Base-by-base conservation (phyloP, 2,888 invertebrate species). In the Hemicrepidius hirtus region DNA sequence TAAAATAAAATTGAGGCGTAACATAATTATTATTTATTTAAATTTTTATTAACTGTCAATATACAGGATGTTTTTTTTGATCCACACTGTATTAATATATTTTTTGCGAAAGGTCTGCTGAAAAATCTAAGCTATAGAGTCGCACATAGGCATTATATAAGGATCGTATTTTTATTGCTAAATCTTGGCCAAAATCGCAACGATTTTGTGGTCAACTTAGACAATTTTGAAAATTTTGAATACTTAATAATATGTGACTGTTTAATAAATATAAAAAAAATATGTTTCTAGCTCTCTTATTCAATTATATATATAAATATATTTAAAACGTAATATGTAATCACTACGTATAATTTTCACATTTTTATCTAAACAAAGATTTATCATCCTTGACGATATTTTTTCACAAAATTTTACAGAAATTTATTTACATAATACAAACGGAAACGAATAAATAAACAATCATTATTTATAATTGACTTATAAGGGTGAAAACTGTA, bases 211-310 rank as follows among this genome's bases (percentile, higher is more conserved):
- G 62, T 40, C 62, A 62, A 37, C 55, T 72, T 69, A 73, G 74
- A 74, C 74, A 75, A 74, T 78, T 79, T 78, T 80, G 73, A 77
- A 77, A 78, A 77, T 76, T 76, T 80, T 78, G 71, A 77, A 79
- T 78, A 82, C 79, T 81, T 82, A 79, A 68, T 82, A 79, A 65
- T 72, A 82, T 80, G 81, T 81, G 82, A 82, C 82, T 82, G 82
- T 83, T 83, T 79, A 79, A 80, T 75, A 80, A 79, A 80, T 78
- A 79, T 80, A 81, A 77, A 81, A 82, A 81, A 80, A 80, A 82
- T 78, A 81, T 82, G 80, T 83, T 83, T 82, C 81, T 81, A 83
- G 82, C 83, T 84, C 84, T 84, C 84, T 83, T 71, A 71, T 74
- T 67, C 71, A 63, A 74, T 71, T 71, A 70, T 68, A 74, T 59